These are phyloP conservation scores for Brachyrhaphis roseni DNA, from an alignment of 2,797 vertebrate genomes.

Conservation along the genomic window DNA sequence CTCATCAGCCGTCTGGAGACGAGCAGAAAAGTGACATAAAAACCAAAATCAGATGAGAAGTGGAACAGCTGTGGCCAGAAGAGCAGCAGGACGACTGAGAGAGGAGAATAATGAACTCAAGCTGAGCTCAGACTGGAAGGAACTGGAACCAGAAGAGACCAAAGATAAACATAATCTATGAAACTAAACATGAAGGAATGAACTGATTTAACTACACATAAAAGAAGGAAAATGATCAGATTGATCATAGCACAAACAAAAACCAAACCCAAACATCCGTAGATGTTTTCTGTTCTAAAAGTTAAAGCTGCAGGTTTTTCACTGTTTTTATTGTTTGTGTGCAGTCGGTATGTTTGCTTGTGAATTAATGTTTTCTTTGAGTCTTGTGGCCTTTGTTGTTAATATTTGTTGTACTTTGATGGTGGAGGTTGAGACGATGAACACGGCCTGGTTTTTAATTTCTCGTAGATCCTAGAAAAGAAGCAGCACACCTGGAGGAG, in stretches of 20 bases:
- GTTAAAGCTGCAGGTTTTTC: constrained; percentile 8
- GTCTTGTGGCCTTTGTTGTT: constrained; percentile 1
- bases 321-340: background rate
- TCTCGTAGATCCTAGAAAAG: constrained; percentile 29
- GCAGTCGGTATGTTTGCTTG: constrained; percentile 3
- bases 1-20: background rate
- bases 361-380: constrained; percentile 18
- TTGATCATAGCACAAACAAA: background rate
- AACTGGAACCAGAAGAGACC: too few species aligned
- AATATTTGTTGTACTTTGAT: constrained; percentile 23
- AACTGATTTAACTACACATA: background rate
- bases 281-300: background rate
- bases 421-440: constrained; percentile 59
- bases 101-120: background rate
- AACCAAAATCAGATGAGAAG: background rate
- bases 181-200: background rate
- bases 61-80: background rate
- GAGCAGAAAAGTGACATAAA: background rate
- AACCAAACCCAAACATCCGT: background rate
- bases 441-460: constrained; percentile 18
- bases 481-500: background rate
- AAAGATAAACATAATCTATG: background rate
- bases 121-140: background rate
- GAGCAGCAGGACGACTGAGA: background rate
- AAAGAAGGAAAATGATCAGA: background rate